These are phyloP conservation scores for Parazoanthus darwini DNA, from an alignment of 92 coral and sea anemone species.

Conservation along the genomic window DNA sequence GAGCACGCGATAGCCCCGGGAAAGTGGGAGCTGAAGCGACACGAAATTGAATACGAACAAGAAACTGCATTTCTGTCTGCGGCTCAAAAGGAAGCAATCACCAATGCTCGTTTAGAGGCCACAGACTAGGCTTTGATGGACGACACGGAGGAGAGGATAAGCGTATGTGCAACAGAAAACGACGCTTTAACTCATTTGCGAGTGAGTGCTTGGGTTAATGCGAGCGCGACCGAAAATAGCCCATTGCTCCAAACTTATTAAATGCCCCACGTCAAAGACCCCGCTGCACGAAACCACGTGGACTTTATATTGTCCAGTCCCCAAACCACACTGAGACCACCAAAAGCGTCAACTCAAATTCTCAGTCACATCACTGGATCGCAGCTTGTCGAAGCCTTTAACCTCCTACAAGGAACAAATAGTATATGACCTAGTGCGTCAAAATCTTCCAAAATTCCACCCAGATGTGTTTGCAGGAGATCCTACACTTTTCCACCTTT, in stretches of 20 bases:
- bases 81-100: slow-evolving; percentile 37
- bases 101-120: slow-evolving; percentile 22
- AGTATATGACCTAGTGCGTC: slow-evolving; percentile 37
- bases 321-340: slow-evolving; percentile 9
- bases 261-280: not conserved
- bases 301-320: slow-evolving; percentile 18
- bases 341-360: not conserved
- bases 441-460: slow-evolving; percentile 48
- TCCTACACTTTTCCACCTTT: no score
- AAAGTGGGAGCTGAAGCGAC: slow-evolving; percentile 41
- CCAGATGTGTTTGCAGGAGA: slow-evolving; percentile 3
- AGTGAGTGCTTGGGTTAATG: slow-evolving; percentile 37
- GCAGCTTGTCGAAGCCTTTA: slow-evolving; percentile 30
- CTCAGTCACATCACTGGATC: slow-evolving; percentile 15
- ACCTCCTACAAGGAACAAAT: slow-evolving; percentile 41
- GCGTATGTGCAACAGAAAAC: not conserved
- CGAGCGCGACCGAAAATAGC: slow-evolving; percentile 11
- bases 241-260: slow-evolving; percentile 10
- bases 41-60: slow-evolving; percentile 57
- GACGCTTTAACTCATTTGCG: not conserved
- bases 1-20: slow-evolving; percentile 34
- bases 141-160: slow-evolving; percentile 8
- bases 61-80: slow-evolving; percentile 30
- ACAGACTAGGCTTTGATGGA: slow-evolving; percentile 24
- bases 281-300: not conserved